Evolutionary conservation across 2,797 vertebrate species (phyloP).

Genomic region (Calcarius lapponicus): DNA sequence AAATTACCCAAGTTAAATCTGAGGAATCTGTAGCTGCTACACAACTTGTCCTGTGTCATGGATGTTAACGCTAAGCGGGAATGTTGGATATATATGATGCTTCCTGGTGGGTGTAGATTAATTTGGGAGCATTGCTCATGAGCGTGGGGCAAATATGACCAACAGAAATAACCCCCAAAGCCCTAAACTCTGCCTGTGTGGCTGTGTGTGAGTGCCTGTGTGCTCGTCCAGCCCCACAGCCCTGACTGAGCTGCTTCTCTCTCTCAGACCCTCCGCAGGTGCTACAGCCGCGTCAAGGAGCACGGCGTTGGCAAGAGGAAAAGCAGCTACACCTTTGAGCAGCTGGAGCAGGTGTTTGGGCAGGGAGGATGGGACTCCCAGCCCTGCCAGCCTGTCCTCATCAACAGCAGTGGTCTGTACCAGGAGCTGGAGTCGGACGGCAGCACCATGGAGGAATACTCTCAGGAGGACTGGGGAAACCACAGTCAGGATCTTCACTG

Average conservation of each 20-base stretch:
- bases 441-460: constrained; percentile 97
- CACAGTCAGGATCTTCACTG: constrained; percentile 92
- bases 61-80: not conserved
- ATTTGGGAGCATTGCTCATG: not conserved
- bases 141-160: not conserved
- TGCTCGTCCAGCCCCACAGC: not conserved
- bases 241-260: constrained; percentile 29
- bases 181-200: constrained; percentile 33
- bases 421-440: constrained; percentile 98
- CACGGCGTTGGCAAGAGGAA: constrained; percentile 97
- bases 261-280: constrained; percentile 91
- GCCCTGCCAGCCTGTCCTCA: constrained; percentile 95
- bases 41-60: not conserved
- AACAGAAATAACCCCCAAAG: not conserved
- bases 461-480: constrained; percentile 98
- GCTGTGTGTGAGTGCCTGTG: constrained; percentile 50
- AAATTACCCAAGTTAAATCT: not conserved
- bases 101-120: constrained; percentile 62
- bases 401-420: constrained; percentile 98
- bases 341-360: constrained; percentile 99
- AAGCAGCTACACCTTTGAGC: constrained; percentile 99
- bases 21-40: not conserved
- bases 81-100: not conserved
- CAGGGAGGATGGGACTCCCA: constrained; percentile 99
- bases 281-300: constrained; percentile 99